Percentiles rank a stretch among this genome's conserved stretches.
phyloP scores from a whole-genome alignment of 2,797 vertebrate genomes.

The Alauda arvensis region DNA sequence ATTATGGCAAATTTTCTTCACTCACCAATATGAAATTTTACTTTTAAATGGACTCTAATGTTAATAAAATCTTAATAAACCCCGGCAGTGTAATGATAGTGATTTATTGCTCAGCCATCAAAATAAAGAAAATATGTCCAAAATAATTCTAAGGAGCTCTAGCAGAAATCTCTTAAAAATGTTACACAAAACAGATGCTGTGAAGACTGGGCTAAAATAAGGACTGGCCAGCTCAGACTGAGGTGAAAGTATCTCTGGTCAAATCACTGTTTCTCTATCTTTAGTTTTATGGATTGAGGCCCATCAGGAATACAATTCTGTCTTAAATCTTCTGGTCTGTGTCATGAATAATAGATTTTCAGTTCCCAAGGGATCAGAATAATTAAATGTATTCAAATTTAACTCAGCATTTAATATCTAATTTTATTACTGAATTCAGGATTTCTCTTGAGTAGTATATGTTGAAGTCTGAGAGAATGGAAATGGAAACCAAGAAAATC shows the following conservation, averaged over 20 bases:
- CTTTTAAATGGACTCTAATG: neutral
- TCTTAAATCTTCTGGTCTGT: neutral
- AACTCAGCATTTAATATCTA: neutral
- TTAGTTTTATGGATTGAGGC: neutral
- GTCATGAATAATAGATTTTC: neutral
- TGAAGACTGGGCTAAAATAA: neutral
- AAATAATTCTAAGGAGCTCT: neutral
- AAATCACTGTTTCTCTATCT: neutral
- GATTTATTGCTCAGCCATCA: neutral
- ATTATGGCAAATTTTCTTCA: neutral
- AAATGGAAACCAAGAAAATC: neutral
- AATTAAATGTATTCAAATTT: neutral
- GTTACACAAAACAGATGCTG: neutral
- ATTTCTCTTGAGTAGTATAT: neutral
- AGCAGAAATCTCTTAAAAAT: neutral
- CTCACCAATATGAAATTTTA: neutral
- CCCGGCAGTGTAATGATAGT: neutral
- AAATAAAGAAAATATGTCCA: conserved; percentile 2
- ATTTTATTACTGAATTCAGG: neutral
- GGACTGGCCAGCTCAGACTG: neutral
- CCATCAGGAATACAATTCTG: neutral
- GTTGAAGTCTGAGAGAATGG: neutral
- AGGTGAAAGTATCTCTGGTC: neutral
- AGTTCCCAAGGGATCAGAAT: neutral
- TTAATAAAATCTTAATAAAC: conserved; percentile 11